These are phyloP conservation scores for Eulacestoma nigropectus DNA, from an alignment of 2,113 vertebrate genomes.

Conservation along the genomic window DNA sequence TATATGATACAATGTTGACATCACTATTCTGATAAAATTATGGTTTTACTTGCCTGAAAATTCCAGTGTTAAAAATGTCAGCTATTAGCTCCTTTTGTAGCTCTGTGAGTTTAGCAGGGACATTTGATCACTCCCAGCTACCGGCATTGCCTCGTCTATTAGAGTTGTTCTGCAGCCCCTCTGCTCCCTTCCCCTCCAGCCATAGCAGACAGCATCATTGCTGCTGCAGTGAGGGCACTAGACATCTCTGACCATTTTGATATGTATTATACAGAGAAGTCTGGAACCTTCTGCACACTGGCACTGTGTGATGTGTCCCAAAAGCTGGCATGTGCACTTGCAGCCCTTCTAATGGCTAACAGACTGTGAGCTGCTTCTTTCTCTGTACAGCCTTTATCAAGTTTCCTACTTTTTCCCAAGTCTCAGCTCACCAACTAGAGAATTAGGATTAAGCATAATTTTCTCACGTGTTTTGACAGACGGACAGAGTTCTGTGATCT, in stretches of 20 bases:
- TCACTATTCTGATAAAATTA: constrained; percentile 14
- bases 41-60: constrained; percentile 18
- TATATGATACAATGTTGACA: background rate
- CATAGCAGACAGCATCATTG: background rate
- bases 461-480: background rate
- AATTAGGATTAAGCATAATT: background rate
- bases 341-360: background rate
- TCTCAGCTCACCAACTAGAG: background rate
- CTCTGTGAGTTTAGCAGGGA: background rate
- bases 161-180: background rate
- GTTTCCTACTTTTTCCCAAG: background rate
- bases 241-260: background rate
- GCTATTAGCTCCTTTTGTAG: background rate
- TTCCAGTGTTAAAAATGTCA: background rate
- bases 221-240: background rate
- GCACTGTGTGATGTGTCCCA: background rate
- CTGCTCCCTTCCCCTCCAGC: background rate
- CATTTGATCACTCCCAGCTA: background rate
- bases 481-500: background rate
- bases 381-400: background rate
- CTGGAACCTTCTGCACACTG: background rate
- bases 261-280: background rate
- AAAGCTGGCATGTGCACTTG: background rate
- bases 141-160: background rate
- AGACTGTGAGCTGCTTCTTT: background rate